A percentile compares a stretch with the other conserved stretches of the same genome.
These are phyloP conservation scores for Adelognathus sp. DNA, from an alignment of 2,888 invertebrate genomes.

Conservation along the genomic window DNA sequence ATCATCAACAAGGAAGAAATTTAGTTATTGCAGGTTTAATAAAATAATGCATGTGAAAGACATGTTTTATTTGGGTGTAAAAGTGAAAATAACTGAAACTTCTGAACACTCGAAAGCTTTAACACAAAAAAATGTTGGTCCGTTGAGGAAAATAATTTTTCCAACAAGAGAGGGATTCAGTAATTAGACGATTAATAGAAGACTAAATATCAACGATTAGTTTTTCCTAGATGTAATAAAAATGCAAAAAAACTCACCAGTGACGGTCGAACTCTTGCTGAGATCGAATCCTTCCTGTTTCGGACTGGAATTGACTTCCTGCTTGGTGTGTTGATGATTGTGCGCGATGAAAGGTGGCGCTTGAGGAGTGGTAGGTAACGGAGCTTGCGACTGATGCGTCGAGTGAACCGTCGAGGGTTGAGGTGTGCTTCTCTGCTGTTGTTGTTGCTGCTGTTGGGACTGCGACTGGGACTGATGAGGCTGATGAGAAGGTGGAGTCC, in stretches of 20 bases:
- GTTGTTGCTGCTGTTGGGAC: constrained; percentile 74
- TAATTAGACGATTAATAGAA: neutral
- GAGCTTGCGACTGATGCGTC: constrained; percentile 79
- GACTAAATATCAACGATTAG: neutral
- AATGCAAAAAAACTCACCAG: constrained; percentile 82
- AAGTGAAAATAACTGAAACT: no score
- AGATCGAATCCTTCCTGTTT: constrained; percentile 86
- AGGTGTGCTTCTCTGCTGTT: constrained; percentile 66
- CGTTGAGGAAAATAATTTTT: neutral
- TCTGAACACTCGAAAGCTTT: no score
- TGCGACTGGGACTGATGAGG: constrained; percentile 73
- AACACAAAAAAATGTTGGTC: no score
- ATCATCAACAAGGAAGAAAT: no score
- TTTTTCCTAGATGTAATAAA: no score
- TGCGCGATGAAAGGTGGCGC: constrained; percentile 75
- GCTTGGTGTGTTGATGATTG: constrained; percentile 77
- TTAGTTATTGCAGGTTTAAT: no score
- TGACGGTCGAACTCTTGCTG: constrained; percentile 85
- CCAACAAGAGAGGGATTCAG: no score
- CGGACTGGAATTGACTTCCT: constrained; percentile 81
- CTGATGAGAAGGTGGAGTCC: constrained; percentile 76
- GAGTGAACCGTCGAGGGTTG: constrained; percentile 76
- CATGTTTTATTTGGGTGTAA: no score
- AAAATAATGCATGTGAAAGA: no score
- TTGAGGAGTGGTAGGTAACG: constrained; percentile 82